phyloP scores from a whole-genome alignment of 2,113 vertebrate genomes.

The Haliaeetus leucogaster region DNA sequence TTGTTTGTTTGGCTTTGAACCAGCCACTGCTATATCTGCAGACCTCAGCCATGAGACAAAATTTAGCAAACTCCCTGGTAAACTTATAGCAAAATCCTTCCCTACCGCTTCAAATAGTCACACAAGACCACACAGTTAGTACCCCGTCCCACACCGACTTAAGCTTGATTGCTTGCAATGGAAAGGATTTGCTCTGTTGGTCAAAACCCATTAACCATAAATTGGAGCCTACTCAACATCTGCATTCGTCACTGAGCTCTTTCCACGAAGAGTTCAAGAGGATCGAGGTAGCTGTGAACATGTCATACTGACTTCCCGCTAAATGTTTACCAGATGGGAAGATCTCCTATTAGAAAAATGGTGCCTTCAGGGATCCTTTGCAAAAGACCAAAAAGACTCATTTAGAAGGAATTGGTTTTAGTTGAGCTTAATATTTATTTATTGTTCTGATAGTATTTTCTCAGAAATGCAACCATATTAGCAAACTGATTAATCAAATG shows the following conservation, averaged over 20 bases:
- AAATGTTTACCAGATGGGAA: neutral
- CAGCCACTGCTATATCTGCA: neutral
- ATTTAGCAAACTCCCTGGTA: neutral
- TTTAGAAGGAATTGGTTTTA: neutral
- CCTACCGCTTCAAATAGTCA: neutral
- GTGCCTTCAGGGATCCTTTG: neutral
- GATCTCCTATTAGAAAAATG: neutral
- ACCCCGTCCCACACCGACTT: neutral
- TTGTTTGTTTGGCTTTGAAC: conserved; percentile 33
- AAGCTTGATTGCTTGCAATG: neutral
- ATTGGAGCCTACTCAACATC: neutral
- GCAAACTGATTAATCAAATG: neutral
- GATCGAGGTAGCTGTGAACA: neutral
- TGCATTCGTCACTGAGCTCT: neutral
- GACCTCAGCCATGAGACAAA: neutral
- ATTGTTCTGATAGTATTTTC: neutral
- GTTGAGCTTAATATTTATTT: neutral
- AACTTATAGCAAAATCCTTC: neutral
- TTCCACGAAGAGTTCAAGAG: neutral
- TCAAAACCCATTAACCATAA: neutral
- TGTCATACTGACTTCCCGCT: neutral
- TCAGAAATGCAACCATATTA: neutral
- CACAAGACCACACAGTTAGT: neutral
- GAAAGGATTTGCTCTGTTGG: neutral
- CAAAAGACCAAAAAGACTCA: neutral